phyloP scores from a whole-genome alignment of 1,140 invertebrate species.

The Drosophila oshimai region DNA sequence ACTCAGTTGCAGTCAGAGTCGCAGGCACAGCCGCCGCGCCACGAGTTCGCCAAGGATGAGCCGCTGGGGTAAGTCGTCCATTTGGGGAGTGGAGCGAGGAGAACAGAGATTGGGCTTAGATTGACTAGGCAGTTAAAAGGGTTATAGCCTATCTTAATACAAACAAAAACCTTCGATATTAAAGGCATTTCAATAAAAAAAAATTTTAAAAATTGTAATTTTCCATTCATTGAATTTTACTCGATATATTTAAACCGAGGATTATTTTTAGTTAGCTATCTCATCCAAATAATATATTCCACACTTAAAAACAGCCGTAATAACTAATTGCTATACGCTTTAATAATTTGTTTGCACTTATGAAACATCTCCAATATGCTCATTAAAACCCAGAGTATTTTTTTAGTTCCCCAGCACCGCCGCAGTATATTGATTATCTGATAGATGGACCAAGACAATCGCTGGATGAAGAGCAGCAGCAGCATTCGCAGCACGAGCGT shows the following conservation, averaged over 20 bases:
- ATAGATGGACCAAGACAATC: constrained; percentile 74
- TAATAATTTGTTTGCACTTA: background rate
- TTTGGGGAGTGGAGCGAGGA: background rate
- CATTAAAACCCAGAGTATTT: background rate
- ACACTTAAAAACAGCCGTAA: no score
- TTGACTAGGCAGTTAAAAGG: background rate
- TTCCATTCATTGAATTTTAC: no score
- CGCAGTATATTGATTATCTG: constrained; percentile 69
- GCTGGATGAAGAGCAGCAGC: constrained; percentile 60
- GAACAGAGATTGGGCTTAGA: background rate
- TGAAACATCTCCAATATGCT: background rate
- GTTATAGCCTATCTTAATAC: no score
- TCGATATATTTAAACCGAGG: no score
- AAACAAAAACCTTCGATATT: no score
- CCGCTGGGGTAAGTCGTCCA: constrained; percentile 17
- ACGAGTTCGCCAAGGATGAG: constrained; percentile 34
- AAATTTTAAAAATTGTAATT: no score
- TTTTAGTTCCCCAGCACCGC: constrained; percentile 47
- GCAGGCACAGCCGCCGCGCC: constrained; percentile 32
- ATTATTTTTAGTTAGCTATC: no score
- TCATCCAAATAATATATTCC: no score
- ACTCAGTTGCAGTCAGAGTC: constrained; percentile 20
- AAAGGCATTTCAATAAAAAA: no score
- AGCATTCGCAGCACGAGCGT: constrained; percentile 8
- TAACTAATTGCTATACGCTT: background rate